phyloP scores from a whole-genome alignment of 2,113 vertebrate genomes.

The Tichodroma muraria region DNA sequence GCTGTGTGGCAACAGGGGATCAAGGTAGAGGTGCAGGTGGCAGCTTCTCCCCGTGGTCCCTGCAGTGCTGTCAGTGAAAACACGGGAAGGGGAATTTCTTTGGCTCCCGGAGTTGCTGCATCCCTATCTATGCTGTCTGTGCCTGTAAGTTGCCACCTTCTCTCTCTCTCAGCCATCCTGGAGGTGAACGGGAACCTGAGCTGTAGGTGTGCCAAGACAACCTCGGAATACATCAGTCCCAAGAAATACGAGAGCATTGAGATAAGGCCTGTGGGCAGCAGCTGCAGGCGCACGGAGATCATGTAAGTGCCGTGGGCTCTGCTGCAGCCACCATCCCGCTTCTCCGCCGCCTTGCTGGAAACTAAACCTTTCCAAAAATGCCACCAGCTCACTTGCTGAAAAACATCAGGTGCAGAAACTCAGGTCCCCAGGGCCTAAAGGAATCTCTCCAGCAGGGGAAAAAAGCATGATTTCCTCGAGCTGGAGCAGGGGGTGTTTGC shows the following conservation, averaged over 20 bases:
- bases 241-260: neutral
- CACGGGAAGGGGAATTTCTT: fast-evolving
- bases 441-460: neutral
- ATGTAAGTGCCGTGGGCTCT: constrained; percentile 51
- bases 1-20: neutral
- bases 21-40: fast-evolving
- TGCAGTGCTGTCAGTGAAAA: neutral
- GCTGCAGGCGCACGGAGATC: constrained; percentile 54
- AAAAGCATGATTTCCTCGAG: fast-evolving
- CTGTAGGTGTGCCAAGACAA: constrained; percentile 44
- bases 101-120: fast-evolving
- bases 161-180: constrained; percentile 60
- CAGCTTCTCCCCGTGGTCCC: fast-evolving
- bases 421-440: neutral
- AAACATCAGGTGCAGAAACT: neutral
- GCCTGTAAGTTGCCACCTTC: neutral
- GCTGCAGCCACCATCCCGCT: fast-evolving
- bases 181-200: constrained; percentile 45
- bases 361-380: neutral
- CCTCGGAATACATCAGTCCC: neutral
- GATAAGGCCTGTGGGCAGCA: constrained; percentile 16
- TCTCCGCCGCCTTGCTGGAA: neutral
- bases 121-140: fast-evolving
- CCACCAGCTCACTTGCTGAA: neutral
- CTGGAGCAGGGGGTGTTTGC: neutral